These are phyloP conservation scores for Procapra przewalskii DNA, from an alignment of 2,113 vertebrate species.

Conservation along the genomic window DNA sequence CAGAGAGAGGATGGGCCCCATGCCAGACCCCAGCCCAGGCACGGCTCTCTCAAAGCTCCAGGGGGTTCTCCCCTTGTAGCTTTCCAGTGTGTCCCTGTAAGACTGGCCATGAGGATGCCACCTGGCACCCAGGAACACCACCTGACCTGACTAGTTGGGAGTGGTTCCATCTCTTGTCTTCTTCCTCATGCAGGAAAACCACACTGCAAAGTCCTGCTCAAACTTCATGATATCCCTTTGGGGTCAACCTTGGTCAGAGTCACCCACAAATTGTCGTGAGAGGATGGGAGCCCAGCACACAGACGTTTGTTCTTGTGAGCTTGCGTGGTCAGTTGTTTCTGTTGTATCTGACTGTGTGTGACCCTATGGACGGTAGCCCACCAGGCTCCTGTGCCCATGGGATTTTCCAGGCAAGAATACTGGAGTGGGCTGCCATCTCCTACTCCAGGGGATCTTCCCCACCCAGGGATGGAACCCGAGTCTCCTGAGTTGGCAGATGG, in stretches of 20 bases:
- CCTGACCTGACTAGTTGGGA: not conserved
- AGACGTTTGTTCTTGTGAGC: not conserved
- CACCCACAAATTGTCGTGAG: not conserved
- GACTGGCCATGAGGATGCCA: not conserved
- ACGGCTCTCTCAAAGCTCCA: not conserved
- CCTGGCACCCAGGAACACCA: not conserved
- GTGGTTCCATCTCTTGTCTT: not conserved
- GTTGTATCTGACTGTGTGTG: not conserved
- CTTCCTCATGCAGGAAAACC: not conserved
- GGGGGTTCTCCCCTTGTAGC: not conserved
- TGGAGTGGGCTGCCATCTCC: not conserved
- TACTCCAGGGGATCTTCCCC: not conserved
- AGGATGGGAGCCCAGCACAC: not conserved
- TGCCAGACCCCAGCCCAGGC: not conserved
- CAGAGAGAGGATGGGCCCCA: too few relatives aligned
- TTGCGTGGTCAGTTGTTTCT: not conserved
- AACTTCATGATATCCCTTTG: not conserved
- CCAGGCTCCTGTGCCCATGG: not conserved
- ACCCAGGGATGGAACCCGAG: not conserved
- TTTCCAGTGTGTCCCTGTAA: not conserved
- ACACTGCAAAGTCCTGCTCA: not conserved
- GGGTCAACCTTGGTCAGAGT: not conserved
- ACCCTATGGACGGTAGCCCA: not conserved
- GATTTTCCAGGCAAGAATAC: not conserved
- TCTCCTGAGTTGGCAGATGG: not conserved